Evolutionary conservation across 2,888 invertebrate genomes (phyloP).

Genomic region (Spisula solida): DNA sequence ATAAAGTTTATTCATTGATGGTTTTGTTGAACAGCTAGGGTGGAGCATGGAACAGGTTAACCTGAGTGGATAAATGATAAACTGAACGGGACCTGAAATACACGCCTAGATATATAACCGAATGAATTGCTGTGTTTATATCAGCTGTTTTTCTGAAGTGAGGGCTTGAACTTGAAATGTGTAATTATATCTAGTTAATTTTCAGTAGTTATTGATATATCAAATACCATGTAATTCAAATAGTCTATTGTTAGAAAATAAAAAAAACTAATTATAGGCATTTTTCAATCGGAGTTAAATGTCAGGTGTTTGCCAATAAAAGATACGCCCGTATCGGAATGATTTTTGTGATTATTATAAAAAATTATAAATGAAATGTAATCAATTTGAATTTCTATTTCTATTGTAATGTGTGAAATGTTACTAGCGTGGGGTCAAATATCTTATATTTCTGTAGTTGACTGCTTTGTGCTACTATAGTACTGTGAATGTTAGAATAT

Average conservation of each 20-base stretch:
- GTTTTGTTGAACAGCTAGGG: neutral
- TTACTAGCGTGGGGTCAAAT: neutral
- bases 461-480: neutral
- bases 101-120: neutral
- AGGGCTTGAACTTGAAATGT: neutral
- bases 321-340: neutral
- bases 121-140: neutral
- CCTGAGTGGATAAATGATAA: neutral
- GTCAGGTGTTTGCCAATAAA: neutral
- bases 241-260: neutral
- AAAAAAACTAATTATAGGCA: neutral
- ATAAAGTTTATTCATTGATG: neutral
- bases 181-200: neutral
- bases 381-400: neutral
- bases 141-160: neutral
- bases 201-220: slow-evolving; percentile 14
- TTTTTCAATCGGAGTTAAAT: slow-evolving; percentile 6
- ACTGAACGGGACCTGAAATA: neutral
- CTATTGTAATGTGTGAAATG: neutral
- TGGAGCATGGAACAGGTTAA: neutral
- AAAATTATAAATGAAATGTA: neutral
- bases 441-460: neutral
- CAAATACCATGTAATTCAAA: neutral
- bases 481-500: neutral
- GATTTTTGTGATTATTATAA: neutral